phyloP scores from a whole-genome alignment of 2,113 vertebrate species.

The Hemiprocne comata region DNA sequence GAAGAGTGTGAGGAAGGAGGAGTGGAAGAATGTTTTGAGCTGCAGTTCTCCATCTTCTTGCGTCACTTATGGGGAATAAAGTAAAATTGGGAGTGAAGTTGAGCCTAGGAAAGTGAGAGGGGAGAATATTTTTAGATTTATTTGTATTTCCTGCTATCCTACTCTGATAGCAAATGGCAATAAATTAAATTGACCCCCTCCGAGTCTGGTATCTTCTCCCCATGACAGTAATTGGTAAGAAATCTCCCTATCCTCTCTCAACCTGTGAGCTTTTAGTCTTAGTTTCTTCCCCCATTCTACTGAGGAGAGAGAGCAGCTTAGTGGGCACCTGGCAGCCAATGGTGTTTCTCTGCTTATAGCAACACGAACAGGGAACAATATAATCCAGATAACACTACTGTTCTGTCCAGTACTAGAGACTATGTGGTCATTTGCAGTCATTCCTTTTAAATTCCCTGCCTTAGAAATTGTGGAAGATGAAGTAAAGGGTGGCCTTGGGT shows the following conservation, averaged over 20 bases:
- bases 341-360: not conserved
- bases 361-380: not conserved
- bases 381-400: not conserved
- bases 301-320: not conserved
- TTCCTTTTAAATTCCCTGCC: not conserved
- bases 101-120: too few species aligned
- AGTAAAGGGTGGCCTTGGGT: not conserved
- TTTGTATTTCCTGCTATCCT: not conserved
- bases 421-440: too few species aligned
- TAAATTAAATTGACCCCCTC: not conserved
- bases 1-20: too few species aligned
- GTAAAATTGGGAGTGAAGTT: not conserved
- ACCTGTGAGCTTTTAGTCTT: not conserved
- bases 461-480: not conserved
- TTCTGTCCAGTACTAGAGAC: not conserved
- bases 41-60: not conserved
- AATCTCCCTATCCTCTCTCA: not conserved
- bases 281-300: not conserved
- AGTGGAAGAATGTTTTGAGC: not conserved
- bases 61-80: not conserved
- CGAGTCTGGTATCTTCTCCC: not conserved
- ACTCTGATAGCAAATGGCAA: not conserved
- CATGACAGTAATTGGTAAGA: rapidly evolving
- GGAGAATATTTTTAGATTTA: not conserved
- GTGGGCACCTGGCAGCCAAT: not conserved